These are phyloP conservation scores for Leptogaster cylindrica DNA, from an alignment of 2,888 invertebrate genomes.

Conservation along the genomic window DNA sequence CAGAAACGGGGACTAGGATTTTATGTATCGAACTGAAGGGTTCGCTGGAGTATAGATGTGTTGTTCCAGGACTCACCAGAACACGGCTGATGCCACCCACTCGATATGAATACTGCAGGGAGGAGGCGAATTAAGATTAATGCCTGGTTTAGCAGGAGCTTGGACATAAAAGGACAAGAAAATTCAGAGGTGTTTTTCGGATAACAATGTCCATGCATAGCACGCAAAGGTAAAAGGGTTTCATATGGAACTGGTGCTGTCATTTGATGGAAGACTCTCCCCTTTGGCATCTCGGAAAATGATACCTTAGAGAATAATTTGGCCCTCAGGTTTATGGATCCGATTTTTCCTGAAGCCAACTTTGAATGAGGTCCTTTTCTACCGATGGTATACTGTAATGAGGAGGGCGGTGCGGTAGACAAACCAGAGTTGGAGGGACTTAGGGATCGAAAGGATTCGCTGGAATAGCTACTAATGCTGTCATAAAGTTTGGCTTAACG, in stretches of 20 bases:
- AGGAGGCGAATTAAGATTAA: conserved; percentile 47
- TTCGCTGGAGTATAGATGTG: background rate
- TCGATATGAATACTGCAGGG: conserved; percentile 43
- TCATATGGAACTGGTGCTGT: conserved; percentile 36
- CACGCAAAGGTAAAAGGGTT: conserved; percentile 16
- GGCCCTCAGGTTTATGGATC: conserved; percentile 46
- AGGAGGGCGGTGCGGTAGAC: background rate
- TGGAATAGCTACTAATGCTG: conserved; percentile 9
- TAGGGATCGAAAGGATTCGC: background rate
- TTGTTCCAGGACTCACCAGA: conserved; percentile 21
- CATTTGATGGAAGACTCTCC: conserved; percentile 46
- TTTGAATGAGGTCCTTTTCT: conserved; percentile 7
- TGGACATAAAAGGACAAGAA: conserved; percentile 43
- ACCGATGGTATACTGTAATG: background rate
- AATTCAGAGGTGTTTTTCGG: conserved; percentile 39
- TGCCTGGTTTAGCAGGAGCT: conserved; percentile 46
- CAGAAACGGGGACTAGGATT: background rate
- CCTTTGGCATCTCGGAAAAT: conserved; percentile 44
- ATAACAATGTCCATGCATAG: conserved; percentile 33
- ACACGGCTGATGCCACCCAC: conserved; percentile 27
- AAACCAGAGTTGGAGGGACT: background rate
- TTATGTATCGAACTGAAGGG: conserved; percentile 12
- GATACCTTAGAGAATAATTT: conserved; percentile 48
- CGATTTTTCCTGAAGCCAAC: conserved; percentile 44
- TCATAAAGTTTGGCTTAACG: conserved; percentile 22